phyloP scores from a whole-genome alignment of 2,797 vertebrate genomes.

The Platalea minor region DNA sequence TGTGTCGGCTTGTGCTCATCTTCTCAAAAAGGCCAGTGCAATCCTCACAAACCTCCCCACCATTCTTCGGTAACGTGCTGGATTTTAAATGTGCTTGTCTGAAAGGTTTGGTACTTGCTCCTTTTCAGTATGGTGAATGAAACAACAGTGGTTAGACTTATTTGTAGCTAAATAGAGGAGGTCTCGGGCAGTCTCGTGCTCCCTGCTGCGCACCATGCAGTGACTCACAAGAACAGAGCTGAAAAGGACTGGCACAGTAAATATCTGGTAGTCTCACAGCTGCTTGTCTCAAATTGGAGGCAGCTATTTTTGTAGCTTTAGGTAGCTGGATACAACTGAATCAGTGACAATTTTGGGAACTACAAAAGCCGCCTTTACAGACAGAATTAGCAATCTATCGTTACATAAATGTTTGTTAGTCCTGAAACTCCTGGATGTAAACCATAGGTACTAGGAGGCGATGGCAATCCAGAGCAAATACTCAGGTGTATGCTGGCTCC shows the following conservation, averaged over 20 bases:
- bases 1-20: fast-evolving
- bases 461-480: background rate
- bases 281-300: background rate
- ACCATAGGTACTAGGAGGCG: background rate
- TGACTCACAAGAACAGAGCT: background rate
- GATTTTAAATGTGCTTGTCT: background rate
- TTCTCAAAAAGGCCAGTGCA: background rate
- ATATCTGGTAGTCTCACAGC: background rate
- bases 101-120: background rate
- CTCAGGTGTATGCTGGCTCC: background rate
- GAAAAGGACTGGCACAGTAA: background rate
- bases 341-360: background rate
- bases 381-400: background rate
- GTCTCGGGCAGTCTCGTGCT: background rate
- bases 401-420: background rate
- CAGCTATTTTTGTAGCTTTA: background rate
- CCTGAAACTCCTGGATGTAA: background rate
- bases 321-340: background rate
- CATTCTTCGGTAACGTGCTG: background rate
- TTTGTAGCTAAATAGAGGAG: background rate
- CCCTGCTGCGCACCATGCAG: too few species aligned
- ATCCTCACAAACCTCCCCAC: background rate
- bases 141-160: background rate
- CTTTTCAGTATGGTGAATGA: background rate
- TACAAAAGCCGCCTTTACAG: background rate